Base-by-base conservation (phyloP, 2,797 vertebrate genomes). In the Paratrypauchen microcephalus region DNA sequence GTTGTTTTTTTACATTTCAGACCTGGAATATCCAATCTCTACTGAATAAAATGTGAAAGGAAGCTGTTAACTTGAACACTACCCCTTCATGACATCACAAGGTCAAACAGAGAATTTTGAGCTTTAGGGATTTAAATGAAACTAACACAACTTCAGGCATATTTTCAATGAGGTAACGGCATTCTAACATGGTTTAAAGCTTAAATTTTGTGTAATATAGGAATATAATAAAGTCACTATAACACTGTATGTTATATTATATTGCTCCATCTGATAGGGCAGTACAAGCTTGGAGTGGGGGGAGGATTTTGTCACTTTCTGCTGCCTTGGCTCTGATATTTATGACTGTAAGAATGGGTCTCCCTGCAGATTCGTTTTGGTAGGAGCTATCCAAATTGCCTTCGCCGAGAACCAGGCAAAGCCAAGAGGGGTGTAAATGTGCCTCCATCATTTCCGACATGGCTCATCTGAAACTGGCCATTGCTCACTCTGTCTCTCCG, bases 341-440 rank as follows among this genome's bases (percentile, higher is more conserved):
- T 88, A 84, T 84, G 69, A 80, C 77, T 86, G 59, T 74, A 72
- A 85, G 79, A 87, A 84, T 80, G 66, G 82, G 75, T 75, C 73
- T 80, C 79, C 81, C 76, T 16, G 79, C 84, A 75, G 86, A 92
- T 92, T 90, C 76, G 87, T 89, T 88, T 87, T 80, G 76, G 85
- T 83, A 70, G 85, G 75, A 60, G 71, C 77, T 30, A 62, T 82
- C 83, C 86, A 91, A 89, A 92, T 90, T 87, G 83, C 88, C 83
- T 87, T 85, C 65, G 66, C 78, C 50, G 75, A 78, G 70, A 81
- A 58, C 71, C 76, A 24, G 72, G 48, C 71, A 66, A 70, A 77
- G 81, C 77, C 81, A 78, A 76, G 57, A 68, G 71, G 66, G 74
- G 36, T 73, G 82, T 83, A 19, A 88, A 87, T 81, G 78, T 75